These are phyloP conservation scores for Epinephelus lanceolatus DNA, from an alignment of 2,113 vertebrate genomes.

Conservation along the genomic window DNA sequence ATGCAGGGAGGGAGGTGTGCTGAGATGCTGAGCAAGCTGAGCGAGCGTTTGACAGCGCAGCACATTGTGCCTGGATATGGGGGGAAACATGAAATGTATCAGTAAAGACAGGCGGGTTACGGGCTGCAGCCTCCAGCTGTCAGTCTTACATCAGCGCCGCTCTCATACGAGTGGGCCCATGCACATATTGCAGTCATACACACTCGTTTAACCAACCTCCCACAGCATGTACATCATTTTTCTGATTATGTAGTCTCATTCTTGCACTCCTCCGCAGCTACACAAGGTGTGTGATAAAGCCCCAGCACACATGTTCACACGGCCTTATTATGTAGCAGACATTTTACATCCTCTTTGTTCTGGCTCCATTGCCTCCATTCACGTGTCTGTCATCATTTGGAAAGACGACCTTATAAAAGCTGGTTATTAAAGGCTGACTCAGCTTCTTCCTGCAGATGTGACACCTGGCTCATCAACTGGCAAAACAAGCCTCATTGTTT, in stretches of 20 bases:
- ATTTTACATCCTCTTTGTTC: constrained; percentile 32
- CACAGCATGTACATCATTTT: neutral
- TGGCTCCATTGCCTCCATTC: constrained; percentile 32
- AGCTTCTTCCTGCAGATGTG: constrained; percentile 72
- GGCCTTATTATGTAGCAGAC: constrained; percentile 7
- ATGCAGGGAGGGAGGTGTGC: constrained; percentile 6
- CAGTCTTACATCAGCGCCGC: constrained; percentile 8
- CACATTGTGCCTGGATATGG: constrained; percentile 47
- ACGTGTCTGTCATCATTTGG: constrained; percentile 54
- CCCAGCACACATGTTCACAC: neutral
- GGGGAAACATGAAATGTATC: constrained; percentile 36
- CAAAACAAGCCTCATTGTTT: constrained; percentile 77
- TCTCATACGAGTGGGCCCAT: neutral
- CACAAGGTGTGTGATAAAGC: constrained; percentile 2
- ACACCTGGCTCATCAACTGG: constrained; percentile 77
- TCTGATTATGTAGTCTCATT: neutral
- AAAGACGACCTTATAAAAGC: constrained; percentile 58
- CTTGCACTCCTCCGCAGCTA: neutral
- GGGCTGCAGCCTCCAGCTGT: constrained; percentile 26
- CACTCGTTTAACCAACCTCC: neutral
- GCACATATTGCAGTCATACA: neutral
- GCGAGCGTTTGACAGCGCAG: constrained; percentile 49
- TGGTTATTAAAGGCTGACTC: constrained; percentile 74
- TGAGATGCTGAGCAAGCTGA: constrained; percentile 70
- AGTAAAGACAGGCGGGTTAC: constrained; percentile 46